Conservation (phyloP, 2,113 vertebrate genomes). For the Mugil cephalus region DNA sequence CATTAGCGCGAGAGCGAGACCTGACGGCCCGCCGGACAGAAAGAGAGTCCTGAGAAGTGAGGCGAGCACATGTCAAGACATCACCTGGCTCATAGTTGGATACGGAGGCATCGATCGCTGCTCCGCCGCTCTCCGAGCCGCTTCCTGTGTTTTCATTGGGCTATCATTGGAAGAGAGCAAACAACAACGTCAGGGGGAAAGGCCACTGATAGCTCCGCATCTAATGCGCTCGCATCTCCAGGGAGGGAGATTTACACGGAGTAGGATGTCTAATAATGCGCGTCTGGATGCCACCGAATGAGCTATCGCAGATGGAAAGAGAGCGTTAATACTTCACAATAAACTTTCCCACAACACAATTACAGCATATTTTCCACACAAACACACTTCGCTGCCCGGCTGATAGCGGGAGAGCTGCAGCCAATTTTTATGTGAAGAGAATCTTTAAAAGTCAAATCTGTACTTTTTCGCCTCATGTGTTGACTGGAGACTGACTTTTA, state of each 20-base stretch:
- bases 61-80: slow-evolving; percentile 71
- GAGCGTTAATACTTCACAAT: slow-evolving; percentile 15
- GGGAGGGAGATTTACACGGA: slow-evolving; percentile 53
- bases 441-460: neutral
- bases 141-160: slow-evolving; percentile 83
- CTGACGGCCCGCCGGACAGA: slow-evolving; percentile 65
- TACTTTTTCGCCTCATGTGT: too few relatives aligned
- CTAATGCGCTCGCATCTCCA: slow-evolving; percentile 54
- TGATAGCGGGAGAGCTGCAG: neutral
- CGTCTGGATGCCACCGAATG: slow-evolving; percentile 34
- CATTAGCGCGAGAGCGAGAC: slow-evolving; percentile 78
- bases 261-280: slow-evolving; percentile 38
- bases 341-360: slow-evolving; percentile 20
- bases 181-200: slow-evolving; percentile 73
- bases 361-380: neutral
- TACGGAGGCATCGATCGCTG: slow-evolving; percentile 74
- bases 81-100: slow-evolving; percentile 58
- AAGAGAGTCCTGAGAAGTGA: slow-evolving; percentile 50
- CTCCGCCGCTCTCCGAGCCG: slow-evolving; percentile 46
- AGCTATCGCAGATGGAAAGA: slow-evolving; percentile 27
- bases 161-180: slow-evolving; percentile 76
- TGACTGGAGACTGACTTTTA: neutral
- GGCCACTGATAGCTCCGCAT: slow-evolving; percentile 57
- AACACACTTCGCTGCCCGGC: neutral
- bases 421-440: neutral